These are phyloP conservation scores for Helicoverpa assulta DNA, from an alignment of 2,888 invertebrate species.

Conservation along the genomic window DNA sequence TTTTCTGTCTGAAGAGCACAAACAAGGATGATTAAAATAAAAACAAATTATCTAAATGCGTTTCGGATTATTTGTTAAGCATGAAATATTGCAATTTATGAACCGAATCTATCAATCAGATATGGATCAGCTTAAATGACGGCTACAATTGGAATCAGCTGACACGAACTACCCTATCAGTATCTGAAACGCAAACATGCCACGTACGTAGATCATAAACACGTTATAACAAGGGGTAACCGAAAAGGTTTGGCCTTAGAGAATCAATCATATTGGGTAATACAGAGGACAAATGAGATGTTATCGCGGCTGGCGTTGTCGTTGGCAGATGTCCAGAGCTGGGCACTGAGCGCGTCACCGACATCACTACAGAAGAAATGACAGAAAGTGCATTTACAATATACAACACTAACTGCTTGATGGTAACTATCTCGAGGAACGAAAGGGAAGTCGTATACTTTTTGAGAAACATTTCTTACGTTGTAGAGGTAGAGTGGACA, in stretches of 20 bases:
- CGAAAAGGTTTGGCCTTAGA: constrained; percentile 21
- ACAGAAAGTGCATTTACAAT: constrained; percentile 12
- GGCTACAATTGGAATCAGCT: background rate
- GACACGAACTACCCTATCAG: background rate
- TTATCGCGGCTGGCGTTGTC: constrained; percentile 27
- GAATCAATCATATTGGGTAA: constrained; percentile 26
- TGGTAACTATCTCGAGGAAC: too few relatives aligned
- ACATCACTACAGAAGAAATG: background rate
- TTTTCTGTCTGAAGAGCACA: constrained; percentile 16
- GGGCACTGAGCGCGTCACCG: constrained; percentile 18
- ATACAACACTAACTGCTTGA: too few relatives aligned
- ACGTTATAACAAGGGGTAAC: background rate
- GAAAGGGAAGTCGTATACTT: too few relatives aligned
- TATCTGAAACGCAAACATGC: constrained; percentile 5
- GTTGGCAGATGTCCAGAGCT: constrained; percentile 54
- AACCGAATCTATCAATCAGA: constrained; percentile 17
- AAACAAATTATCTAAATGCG: constrained; percentile 18
- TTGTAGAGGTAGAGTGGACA: too few relatives aligned
- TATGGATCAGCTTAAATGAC: constrained; percentile 2
- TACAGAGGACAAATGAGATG: constrained; percentile 45
- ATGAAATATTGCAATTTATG: constrained; percentile 25
- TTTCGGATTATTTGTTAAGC: constrained; percentile 23
- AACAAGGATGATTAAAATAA: constrained; percentile 13
- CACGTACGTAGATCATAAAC: constrained; percentile 4
- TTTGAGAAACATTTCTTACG: too few relatives aligned